These are phyloP conservation scores for Gracilinanus agilis DNA, from an alignment of 2,113 vertebrate genomes.

Conservation along the genomic window DNA sequence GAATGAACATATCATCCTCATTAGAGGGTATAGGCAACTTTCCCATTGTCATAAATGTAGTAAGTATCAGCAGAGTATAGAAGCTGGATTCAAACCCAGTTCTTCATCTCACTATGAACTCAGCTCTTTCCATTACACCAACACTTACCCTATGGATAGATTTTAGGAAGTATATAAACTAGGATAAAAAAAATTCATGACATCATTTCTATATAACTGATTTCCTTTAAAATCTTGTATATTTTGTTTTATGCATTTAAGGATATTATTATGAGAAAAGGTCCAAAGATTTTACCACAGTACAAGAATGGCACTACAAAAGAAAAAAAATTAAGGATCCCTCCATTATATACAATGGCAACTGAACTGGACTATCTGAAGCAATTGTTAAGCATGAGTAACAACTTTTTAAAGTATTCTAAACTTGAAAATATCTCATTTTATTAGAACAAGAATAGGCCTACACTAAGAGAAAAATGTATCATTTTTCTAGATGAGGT, in stretches of 20 bases:
- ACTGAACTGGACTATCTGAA: not conserved
- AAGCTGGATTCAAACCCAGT: not conserved
- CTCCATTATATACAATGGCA: not conserved
- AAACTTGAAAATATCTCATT: not conserved
- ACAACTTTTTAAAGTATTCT: not conserved
- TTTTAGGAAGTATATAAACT: not conserved
- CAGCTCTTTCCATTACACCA: not conserved
- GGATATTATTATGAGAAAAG: not conserved
- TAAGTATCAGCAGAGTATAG: too few species aligned
- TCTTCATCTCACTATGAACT: not conserved
- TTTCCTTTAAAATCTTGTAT: not conserved
- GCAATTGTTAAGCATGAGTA: not conserved
- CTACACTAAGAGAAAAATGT: not conserved
- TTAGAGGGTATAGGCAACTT: not conserved
- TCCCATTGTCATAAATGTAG: not conserved
- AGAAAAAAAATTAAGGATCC: not conserved
- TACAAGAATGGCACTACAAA: not conserved
- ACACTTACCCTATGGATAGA: not conserved
- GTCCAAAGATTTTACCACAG: not conserved
- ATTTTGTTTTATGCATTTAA: not conserved
- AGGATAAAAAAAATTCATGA: not conserved
- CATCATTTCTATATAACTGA: not conserved
- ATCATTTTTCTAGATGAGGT: not conserved
- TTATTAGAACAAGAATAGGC: not conserved
- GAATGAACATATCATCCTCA: not conserved